Base-by-base conservation (phyloP, 2,888 invertebrate species). In the Polyommatus iphigenia region DNA sequence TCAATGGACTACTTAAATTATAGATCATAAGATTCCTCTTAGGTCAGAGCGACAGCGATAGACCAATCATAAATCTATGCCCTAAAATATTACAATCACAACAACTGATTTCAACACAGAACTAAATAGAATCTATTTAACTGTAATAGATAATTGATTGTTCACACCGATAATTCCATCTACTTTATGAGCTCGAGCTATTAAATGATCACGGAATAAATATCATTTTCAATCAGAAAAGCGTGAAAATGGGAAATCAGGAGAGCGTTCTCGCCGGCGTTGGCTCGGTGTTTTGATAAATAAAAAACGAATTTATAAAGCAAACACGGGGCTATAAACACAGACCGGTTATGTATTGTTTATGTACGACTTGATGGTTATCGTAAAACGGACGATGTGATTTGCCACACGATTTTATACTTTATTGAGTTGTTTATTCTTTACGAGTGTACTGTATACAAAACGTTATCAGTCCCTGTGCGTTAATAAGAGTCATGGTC, bases 401-500 rank as follows among this genome's bases (percentile, higher is more conserved):
- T 82, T 83, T 83, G 82, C 81, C 77, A 79, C 81, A 76, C 77
- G 76, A 81, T 79, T 82, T 81, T 81, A 82, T 79, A 81, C 80
- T 75, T 81, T 77, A 71, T 73, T 76, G 75, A 78, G 77, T 76
- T 76, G 71, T 78, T 41, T 75, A 78, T 29, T 73, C 18, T 78
- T 78, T 78, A 78, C 62, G 78, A 78, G 62, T 24, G 32, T 76
- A 78, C 76, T 20, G 76, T 78, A 67, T 77, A 72, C 78, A 79
- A 79, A 79, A 80, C 73, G 73, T 73, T 77, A 77, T 73, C 67
- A n/a, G 77, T 71, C 76, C 76, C 77, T 62, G 62, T n/a, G n/a
- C 77, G 76, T 78, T 78, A 79, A 78, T 78, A 76, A 36, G 75
- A 41, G 50, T 50, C 75, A 59, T 36, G 62, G 73, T 73, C 24